phyloP scores from a whole-genome alignment of 2,113 vertebrate species.

The Cathartes aura region DNA sequence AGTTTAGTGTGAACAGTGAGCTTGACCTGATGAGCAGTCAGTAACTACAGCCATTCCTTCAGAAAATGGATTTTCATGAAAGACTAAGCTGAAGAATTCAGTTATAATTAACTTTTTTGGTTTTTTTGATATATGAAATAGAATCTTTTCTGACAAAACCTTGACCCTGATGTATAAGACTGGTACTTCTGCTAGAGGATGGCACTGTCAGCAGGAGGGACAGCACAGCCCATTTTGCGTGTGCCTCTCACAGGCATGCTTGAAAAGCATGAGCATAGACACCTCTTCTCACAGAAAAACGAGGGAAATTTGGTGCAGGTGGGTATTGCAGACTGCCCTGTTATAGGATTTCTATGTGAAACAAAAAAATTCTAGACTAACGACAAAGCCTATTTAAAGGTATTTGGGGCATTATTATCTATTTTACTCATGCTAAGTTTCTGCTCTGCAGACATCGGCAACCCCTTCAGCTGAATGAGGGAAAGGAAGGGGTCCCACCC shows the following conservation, averaged over 20 bases:
- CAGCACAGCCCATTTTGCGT: not conserved
- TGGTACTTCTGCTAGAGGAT: not conserved
- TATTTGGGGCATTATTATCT: not conserved
- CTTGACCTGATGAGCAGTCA: not conserved
- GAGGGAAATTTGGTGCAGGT: not conserved
- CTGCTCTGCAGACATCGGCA: not conserved
- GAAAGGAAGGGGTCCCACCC: not conserved
- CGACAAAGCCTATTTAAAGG: not conserved
- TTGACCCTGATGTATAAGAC: accelerated
- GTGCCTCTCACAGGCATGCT: not conserved
- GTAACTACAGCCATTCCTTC: not conserved
- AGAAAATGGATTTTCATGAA: not conserved
- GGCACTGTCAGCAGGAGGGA: not conserved
- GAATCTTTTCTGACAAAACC: not conserved
- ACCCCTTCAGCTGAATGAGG: not conserved
- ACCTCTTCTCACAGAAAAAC: not conserved
- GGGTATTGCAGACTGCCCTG: not conserved
- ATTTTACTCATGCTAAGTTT: not conserved
- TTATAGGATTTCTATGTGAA: not conserved
- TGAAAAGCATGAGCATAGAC: accelerated
- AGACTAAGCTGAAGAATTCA: not conserved
- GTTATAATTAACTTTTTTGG: not conserved
- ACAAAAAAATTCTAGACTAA: not conserved
- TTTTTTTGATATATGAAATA: not conserved
- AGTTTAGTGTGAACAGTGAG: not conserved